Base-by-base conservation (phyloP, 2,113 vertebrate genomes). In the Neogale vison region DNA sequence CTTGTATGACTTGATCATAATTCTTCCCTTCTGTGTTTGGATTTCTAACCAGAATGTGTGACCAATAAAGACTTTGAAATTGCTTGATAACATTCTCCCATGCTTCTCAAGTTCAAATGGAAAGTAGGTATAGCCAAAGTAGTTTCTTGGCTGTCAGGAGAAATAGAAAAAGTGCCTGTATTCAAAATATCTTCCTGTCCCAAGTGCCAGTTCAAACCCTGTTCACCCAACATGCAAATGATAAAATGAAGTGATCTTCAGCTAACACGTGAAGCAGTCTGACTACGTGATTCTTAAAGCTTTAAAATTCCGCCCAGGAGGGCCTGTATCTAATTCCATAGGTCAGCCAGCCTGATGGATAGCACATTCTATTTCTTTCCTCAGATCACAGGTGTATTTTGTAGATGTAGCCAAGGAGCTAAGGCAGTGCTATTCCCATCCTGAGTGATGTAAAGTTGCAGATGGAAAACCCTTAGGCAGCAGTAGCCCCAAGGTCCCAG, bases 21-120 rank as follows among this genome's bases (percentile, higher is more conserved):
- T 57, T 87, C 15, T 55, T 94, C 34, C 50, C n/a, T 83, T 71
- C n/a, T 31, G 20, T 95, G 34, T 93, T 95, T 85, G 61, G 13
- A 80, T 77, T 96, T 95, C 79, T 94, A 88, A 4, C 42, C 42
- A 80, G n/a, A 84, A 21, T 18, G 9, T 74, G n/a, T 65, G 69
- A 65, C 39, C 20, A 42, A 21, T 42, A 84, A 57, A 80, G 65
- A 45, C 45, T 88, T 93, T 86, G 71, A 72, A 96, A 67, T 63
- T 95, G 29, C 36, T 81, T 85, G 52, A 31, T 67, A 81, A 45
- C 36, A 34, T 67, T 61, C 18, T 79, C 45, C 36, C 14, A 36
- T 24, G 31, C 36, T 93, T 95, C 57, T 89, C 15, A 88, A 90
- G 80, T 90, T 94, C 61, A 95, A n/a, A 23, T 86, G 74, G 39